phyloP scores from a whole-genome alignment of 2,888 invertebrate genomes.

The Eugnorisma glareosa region DNA sequence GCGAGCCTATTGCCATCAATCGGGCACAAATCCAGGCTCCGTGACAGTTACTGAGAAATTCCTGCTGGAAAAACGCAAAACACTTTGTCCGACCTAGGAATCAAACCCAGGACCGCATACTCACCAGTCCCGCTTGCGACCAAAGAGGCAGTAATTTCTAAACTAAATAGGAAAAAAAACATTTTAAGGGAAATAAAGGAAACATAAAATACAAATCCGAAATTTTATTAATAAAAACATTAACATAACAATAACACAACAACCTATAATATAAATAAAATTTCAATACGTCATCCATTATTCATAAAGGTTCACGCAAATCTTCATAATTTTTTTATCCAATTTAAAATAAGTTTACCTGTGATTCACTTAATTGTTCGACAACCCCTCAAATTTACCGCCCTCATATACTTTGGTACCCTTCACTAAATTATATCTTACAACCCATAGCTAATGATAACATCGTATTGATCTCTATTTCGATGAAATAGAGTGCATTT shows the following conservation, averaged over 20 bases:
- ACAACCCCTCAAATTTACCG: conserved; percentile 86
- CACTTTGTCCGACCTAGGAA: too few species aligned
- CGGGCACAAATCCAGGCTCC: too few species aligned
- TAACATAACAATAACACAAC: conserved; percentile 30
- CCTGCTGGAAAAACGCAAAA: too few species aligned
- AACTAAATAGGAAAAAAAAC: neutral
- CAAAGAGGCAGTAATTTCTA: too few species aligned
- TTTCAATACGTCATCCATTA: conserved; percentile 53
- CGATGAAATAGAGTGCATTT: conserved; percentile 43
- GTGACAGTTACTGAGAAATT: too few species aligned
- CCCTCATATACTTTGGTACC: conserved; percentile 74
- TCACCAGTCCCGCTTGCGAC: too few species aligned
- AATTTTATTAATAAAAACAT: conserved; percentile 52
- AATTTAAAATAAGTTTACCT: conserved; percentile 86
- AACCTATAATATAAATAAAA: conserved; percentile 30
- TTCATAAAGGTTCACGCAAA: conserved; percentile 56
- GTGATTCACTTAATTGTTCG: conserved; percentile 86
- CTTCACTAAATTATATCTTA: conserved; percentile 60
- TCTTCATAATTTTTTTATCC: conserved; percentile 72
- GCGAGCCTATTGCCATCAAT: too few species aligned
- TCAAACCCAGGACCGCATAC: too few species aligned
- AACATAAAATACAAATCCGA: conserved; percentile 17
- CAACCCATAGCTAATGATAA: neutral
- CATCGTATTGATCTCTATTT: conserved; percentile 47
- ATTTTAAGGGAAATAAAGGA: conserved; percentile 18